These are phyloP conservation scores for Chrysemys picta DNA, from an alignment of 2,113 vertebrate species.

Conservation along the genomic window DNA sequence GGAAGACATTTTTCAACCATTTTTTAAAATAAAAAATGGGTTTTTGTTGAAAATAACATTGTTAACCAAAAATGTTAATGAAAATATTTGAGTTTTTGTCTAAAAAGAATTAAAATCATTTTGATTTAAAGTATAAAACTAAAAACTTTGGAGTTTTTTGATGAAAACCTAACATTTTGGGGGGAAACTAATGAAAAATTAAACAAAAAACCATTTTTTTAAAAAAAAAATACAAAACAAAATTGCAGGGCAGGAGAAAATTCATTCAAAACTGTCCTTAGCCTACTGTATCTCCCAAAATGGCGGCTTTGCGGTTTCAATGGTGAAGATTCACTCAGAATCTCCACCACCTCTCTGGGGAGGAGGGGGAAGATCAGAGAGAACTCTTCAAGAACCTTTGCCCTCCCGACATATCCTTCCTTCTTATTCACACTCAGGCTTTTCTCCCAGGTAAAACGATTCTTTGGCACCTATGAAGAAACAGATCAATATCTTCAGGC, in stretches of 20 bases:
- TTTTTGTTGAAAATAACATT: neutral
- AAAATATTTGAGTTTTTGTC: neutral
- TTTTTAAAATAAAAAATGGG: neutral
- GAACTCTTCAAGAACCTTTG: slow-evolving; percentile 25
- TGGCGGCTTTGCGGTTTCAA: neutral
- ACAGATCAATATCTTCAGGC: slow-evolving; percentile 49
- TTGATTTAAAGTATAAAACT: neutral
- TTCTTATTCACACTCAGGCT: neutral
- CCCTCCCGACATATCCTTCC: slow-evolving; percentile 28
- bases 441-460: slow-evolving; percentile 38
- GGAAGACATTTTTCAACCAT: neutral
- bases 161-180: neutral
- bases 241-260: neutral
- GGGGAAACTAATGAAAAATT: slow-evolving; percentile 7
- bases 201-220: neutral
- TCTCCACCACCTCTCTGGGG: neutral
- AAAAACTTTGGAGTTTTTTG: neutral
- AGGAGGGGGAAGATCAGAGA: neutral
- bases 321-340: neutral
- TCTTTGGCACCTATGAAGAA: slow-evolving; percentile 48
- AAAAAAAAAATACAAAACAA: neutral
- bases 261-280: slow-evolving; percentile 43
- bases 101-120: neutral
- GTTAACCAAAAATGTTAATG: neutral
- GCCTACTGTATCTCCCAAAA: slow-evolving; percentile 24